Evolutionary conservation across 92 coral and sea anemone species (phyloP).

Genomic region (Anthopleura xanthogrammica): DNA sequence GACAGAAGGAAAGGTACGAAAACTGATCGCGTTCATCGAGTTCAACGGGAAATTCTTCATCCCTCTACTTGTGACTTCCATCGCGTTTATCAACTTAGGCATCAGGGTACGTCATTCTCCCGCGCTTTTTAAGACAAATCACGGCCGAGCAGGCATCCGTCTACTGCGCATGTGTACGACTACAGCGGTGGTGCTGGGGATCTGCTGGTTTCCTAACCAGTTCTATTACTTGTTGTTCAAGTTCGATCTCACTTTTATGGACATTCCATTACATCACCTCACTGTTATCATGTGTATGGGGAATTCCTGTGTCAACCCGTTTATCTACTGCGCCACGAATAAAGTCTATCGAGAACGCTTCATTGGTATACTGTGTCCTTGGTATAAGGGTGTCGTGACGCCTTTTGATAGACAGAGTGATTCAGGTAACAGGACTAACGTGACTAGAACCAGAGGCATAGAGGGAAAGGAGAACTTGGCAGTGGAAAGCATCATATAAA

Average conservation of each 20-base stretch:
- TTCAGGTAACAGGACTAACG: neutral
- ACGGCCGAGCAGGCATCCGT: conserved; percentile 64
- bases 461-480: neutral
- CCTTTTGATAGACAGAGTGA: conserved; percentile 3
- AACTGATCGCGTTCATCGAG: conserved; percentile 56
- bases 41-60: conserved; percentile 62
- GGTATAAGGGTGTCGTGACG: conserved; percentile 10
- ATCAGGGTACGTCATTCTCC: conserved; percentile 48
- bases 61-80: conserved; percentile 49
- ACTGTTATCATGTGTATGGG: conserved; percentile 77
- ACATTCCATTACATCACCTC: conserved; percentile 56
- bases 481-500: neutral
- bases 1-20: conserved; percentile 49
- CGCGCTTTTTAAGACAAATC: conserved; percentile 59
- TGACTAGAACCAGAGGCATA: neutral
- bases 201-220: conserved; percentile 86
- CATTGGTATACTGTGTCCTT: conserved; percentile 21
- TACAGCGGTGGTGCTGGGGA: conserved; percentile 52
- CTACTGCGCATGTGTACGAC: conserved; percentile 77
- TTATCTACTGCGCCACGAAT: conserved; percentile 70
- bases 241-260: conserved; percentile 62
- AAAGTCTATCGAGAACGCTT: conserved; percentile 24
- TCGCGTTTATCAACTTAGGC: conserved; percentile 63
- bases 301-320: conserved; percentile 74
- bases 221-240: conserved; percentile 75